Conservation (phyloP, 2,113 vertebrate species). For the Sinocyclocheilus anshuiensis region DNA sequence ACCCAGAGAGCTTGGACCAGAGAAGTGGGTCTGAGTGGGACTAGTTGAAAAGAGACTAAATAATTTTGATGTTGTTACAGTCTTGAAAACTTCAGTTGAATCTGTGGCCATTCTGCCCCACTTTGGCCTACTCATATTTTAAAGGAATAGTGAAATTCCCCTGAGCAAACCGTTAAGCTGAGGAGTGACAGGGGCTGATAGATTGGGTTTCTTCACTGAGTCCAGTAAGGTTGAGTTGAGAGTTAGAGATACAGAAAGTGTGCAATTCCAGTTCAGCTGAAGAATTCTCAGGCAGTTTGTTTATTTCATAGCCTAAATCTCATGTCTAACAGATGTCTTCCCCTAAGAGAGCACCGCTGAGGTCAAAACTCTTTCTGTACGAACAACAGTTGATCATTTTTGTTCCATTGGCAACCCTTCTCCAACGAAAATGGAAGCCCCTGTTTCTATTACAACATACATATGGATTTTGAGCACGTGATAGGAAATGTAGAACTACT, state of each 20-base stretch:
- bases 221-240: not conserved
- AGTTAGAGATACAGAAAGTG: constrained; percentile 1
- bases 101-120: not conserved
- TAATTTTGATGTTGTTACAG: constrained; percentile 40
- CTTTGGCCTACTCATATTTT: constrained; percentile 42
- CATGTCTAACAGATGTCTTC: not conserved
- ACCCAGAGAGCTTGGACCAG: constrained; percentile 35
- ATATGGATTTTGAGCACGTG: constrained; percentile 1
- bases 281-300: not conserved
- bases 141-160: constrained; percentile 35
- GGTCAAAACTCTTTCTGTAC: not conserved
- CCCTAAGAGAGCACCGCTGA: not conserved
- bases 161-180: constrained; percentile 12
- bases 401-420: not conserved
- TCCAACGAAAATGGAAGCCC: not conserved
- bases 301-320: not conserved
- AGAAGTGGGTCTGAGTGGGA: constrained; percentile 34
- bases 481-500: not conserved
- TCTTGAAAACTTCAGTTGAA: constrained; percentile 31
- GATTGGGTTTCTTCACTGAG: constrained; percentile 11
- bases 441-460: not conserved
- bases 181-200: not conserved
- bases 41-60: constrained; percentile 34
- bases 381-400: not conserved
- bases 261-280: constrained; percentile 3